Conservation (phyloP, 2,888 invertebrate genomes). For the Melieria crassipennis region DNA sequence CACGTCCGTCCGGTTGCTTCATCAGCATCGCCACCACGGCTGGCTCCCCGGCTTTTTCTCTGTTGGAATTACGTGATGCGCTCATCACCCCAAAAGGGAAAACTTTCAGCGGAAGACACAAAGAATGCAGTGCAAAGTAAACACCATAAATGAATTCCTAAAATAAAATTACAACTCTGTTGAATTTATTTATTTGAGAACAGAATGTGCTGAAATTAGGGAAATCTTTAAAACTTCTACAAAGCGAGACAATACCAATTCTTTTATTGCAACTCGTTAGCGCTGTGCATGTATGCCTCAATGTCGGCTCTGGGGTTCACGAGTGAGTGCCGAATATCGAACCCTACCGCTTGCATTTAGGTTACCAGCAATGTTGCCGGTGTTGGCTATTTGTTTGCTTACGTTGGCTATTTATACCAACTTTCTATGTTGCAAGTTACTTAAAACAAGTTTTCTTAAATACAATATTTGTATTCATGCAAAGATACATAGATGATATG, state of each 20-base stretch:
- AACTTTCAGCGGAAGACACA: not conserved
- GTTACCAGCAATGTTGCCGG: too few relatives aligned
- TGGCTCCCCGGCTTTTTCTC: conserved; percentile 8
- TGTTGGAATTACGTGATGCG: not conserved
- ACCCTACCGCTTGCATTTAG: too few relatives aligned
- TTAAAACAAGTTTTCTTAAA: too few relatives aligned
- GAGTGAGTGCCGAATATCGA: too few relatives aligned
- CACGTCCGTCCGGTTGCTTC: conserved; percentile 45
- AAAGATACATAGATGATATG: too few relatives aligned
- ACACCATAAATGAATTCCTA: conserved; percentile 36
- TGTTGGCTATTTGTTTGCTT: too few relatives aligned
- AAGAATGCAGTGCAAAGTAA: not conserved
- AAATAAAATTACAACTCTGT: conserved; percentile 42
- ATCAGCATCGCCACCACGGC: conserved; percentile 31
- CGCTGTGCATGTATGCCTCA: not conserved
- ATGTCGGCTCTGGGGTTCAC: too few relatives aligned
- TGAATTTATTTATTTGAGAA: conserved; percentile 20
- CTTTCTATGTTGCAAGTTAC: too few relatives aligned
- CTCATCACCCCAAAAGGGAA: not conserved
- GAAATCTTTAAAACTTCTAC: not conserved
- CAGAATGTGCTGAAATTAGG: not conserved
- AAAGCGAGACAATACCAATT: not conserved
- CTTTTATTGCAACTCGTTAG: not conserved
- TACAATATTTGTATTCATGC: too few relatives aligned
- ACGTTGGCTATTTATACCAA: too few relatives aligned